Evolutionary conservation across 64 coral and sea anemone genomes (phyloP), one percentile per base, ranked within the genome.

Genomic region (Porites lutea): DNA sequence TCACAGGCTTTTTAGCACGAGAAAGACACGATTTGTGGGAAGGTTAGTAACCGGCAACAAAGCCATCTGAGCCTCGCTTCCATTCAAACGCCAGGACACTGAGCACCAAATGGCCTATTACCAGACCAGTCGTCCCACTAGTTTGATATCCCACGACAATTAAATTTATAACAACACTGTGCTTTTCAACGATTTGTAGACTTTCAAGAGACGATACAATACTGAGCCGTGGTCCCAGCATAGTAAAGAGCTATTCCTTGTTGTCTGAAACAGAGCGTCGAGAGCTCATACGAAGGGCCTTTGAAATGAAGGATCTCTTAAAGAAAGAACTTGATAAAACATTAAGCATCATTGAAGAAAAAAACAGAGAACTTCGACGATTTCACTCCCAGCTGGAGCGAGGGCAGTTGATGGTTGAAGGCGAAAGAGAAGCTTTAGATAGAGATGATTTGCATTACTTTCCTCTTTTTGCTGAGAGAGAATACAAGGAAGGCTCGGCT

Each of bases 261-360:
- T 48, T 96, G 52, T 89, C 90, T 3, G 90, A 96, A 86, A 59
- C 92, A 9, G 95, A 96, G 76, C 81, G 95, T 45, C 88, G 92
- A 46, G 95, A 96, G 15, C 95, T 96, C 37, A 96, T 96, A 4
- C 73, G 95, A 19, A 74, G 90, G 43, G 95, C 95, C n/a, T 96
- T 96, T 93, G 95, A 96, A 53, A 81, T 96, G n/a, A 96, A 96
- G 74, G 88, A 96, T 60, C 52, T 96, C 12, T 66, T 96, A 19
- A 96, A 93, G 51, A 92, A 93, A 23, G 95, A 96, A 73, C 87
- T 96, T 0, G 74, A 96, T 8, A 71, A 92, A 80, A 90, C 95
- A 16, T 59, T 89, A 7, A 63, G 62, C 59, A 84, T 96, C 72
- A 96, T 96, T 85, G 95, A 79, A 45, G 87, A 96, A 64, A 96